phyloP scores from a whole-genome alignment of 2,797 vertebrate genomes.

The Ctenosaura bakeri region DNA sequence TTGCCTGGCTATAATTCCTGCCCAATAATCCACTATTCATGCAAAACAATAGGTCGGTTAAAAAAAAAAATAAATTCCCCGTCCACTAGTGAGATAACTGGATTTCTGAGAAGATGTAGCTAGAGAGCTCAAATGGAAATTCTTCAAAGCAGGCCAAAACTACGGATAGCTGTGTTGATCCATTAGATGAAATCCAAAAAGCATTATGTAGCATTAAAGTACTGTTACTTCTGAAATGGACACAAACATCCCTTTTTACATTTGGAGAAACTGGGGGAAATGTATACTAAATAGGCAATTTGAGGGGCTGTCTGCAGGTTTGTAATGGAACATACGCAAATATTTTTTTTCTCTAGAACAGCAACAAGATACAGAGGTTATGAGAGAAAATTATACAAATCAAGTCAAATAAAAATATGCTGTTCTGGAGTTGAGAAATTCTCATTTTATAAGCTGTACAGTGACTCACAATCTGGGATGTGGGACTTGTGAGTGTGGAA shows the following conservation, averaged over 20 bases:
- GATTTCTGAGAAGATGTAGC: not conserved
- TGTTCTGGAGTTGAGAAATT: not conserved
- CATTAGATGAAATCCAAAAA: conserved; percentile 3
- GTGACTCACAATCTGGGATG: not conserved
- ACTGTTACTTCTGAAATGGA: conserved; percentile 6
- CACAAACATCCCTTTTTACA: not conserved
- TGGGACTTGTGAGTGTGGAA: not conserved
- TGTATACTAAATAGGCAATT: conserved; percentile 1
- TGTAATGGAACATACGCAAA: conserved; percentile 2
- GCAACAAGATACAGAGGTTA: not conserved
- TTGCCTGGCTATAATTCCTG: not conserved
- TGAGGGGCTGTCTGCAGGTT: not conserved
- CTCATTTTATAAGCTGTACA: not conserved
- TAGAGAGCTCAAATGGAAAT: not conserved
- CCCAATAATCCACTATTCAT: not conserved
- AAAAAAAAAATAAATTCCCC: too few species aligned
- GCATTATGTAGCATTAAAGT: not conserved
- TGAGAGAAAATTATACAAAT: not conserved
- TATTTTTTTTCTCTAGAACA: not conserved
- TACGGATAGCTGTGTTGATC: not conserved
- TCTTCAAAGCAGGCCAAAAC: conserved; percentile 11
- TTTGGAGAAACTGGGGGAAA: not conserved
- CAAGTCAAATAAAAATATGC: not conserved
- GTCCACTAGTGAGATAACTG: not conserved
- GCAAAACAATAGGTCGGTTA: not conserved